These are phyloP conservation scores for Urosaurus nigricauda DNA, from an alignment of 2,797 vertebrate species.

Conservation along the genomic window DNA sequence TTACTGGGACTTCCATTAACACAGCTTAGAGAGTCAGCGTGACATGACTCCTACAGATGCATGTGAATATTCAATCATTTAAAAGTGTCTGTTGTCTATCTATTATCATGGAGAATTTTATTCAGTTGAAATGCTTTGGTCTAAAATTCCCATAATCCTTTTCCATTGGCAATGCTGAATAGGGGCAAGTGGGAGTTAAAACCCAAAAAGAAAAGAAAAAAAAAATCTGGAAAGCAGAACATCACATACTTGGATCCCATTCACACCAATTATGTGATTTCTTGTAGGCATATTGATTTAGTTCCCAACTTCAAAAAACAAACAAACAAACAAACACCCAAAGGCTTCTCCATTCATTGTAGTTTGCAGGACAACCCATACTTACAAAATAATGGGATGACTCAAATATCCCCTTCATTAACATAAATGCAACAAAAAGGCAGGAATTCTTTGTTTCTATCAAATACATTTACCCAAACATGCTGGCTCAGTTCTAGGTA, in stretches of 20 bases:
- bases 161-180: background rate
- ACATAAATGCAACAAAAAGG: background rate
- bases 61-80: slow-evolving; percentile 1
- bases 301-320: background rate
- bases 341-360: background rate
- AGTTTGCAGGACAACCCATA: background rate
- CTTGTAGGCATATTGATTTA: background rate
- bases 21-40: slow-evolving; percentile 23
- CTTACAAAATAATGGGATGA: background rate
- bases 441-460: background rate
- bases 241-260: background rate
- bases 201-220: background rate
- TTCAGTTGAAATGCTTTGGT: background rate
- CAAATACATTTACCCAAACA: background rate
- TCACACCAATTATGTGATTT: background rate
- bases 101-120: background rate
- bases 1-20: slow-evolving; percentile 35
- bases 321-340: too few species aligned
- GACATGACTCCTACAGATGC: background rate
- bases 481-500: background rate
- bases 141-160: background rate
- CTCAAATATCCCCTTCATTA: background rate
- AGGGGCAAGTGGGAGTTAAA: background rate
- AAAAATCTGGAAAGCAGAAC: background rate
- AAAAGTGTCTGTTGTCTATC: background rate